Evolutionary conservation across 2,797 vertebrate genomes (phyloP).

Genomic region (Scarus forsteni): DNA sequence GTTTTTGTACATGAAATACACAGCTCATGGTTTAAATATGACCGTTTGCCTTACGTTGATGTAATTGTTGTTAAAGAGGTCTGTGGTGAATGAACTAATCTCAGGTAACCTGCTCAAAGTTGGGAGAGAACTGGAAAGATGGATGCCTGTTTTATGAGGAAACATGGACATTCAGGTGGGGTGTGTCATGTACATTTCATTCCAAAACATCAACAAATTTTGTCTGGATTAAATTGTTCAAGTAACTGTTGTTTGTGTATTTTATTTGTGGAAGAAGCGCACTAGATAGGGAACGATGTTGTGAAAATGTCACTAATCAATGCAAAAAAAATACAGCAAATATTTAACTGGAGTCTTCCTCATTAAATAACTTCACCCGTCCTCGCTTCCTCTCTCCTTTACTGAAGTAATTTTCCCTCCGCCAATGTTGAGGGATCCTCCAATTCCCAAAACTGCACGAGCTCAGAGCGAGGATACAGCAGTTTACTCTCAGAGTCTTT

Average conservation of each 20-base stretch:
- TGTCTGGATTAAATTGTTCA: conserved; percentile 68
- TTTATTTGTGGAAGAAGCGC: neutral
- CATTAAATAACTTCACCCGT: too few relatives aligned
- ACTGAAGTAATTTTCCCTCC: too few relatives aligned
- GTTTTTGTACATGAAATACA: conserved; percentile 48
- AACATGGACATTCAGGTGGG: conserved; percentile 2
- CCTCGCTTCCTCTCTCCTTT: too few relatives aligned
- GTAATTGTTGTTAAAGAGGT: conserved; percentile 43
- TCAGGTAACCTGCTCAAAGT: conserved; percentile 78
- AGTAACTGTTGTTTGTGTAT: conserved; percentile 4
- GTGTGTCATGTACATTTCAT: conserved; percentile 59
- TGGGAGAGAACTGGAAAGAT: conserved; percentile 55
- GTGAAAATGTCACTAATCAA: too few relatives aligned
- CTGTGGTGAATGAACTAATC: conserved; percentile 70
- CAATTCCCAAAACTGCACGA: too few relatives aligned
- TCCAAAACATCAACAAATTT: conserved; percentile 48
- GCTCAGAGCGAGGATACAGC: too few relatives aligned
- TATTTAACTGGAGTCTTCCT: too few relatives aligned
- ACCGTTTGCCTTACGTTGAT: conserved; percentile 71
- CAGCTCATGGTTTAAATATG: conserved; percentile 38
- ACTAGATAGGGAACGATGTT: neutral
- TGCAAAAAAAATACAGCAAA: too few relatives aligned
- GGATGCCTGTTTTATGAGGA: conserved; percentile 3
- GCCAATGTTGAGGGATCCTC: too few relatives aligned
- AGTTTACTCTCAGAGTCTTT: too few relatives aligned